Base-by-base conservation (phyloP, 1,140 invertebrate genomes). In the Ladona fulva region DNA sequence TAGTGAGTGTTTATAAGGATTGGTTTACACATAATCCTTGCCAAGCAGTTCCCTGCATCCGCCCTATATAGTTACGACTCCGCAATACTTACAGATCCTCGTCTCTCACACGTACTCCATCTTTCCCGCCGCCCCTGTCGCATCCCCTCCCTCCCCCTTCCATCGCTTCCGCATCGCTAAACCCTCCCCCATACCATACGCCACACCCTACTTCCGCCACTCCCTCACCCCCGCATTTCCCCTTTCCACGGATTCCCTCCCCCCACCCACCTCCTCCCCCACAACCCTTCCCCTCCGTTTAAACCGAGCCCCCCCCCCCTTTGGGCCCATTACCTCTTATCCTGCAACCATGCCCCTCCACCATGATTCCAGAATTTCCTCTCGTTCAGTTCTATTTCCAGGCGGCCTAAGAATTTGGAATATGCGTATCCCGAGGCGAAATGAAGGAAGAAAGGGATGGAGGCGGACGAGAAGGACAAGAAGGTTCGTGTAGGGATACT, bases 1-100 rank as follows among this genome's bases (percentile, higher is more conserved):
- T 22, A 3, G 52, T 5, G 52, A 66, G 52, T 66, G 52, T 66
- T 66, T 66, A 66, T 66, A 66, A 66, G 52, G 52, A 66, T 66
- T 66, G 52, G 52, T 66, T 66, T 66, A 66, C 52, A 66, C 52
- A 66, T 66, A 66, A 66, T 66, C 52, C 52, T 66, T 66, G 52
- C 16, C 52, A 66, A 66, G 52, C 52, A 66, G 52, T 66, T 22
- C 52, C 52, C 52, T 66, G 52, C 52, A 66, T 66, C 52, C 52
- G 52, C 52, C 52, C n/a, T 5, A 22, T 22, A 66, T 66, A 66
- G 52, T 66, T 66, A 66, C 52, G 52, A 66, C 52, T 66, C 52
- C 5, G 52, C 52, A 66, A 66, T 66, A 66, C 52, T 66, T 66
- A 66, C 14, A 66, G 52, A 66, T 16, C 52, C 52, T 37, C 29